Conservation (phyloP, 2,888 invertebrate species). For the Rugalucina vietnamica region DNA sequence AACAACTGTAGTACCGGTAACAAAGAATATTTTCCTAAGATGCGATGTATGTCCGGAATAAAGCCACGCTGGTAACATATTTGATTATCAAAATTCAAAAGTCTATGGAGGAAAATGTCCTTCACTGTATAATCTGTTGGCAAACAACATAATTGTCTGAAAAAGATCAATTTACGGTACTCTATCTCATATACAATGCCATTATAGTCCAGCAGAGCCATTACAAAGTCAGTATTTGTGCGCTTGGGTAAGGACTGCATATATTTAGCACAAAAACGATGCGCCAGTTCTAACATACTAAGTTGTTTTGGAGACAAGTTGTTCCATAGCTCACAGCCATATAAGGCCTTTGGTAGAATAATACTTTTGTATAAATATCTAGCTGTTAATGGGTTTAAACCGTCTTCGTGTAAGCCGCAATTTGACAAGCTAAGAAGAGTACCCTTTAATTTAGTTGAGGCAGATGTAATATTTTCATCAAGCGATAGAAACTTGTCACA, state of each 20-base stretch:
- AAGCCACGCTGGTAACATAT: neutral
- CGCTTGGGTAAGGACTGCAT: neutral
- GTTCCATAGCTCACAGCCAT: conserved; percentile 13
- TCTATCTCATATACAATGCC: neutral
- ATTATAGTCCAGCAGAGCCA: neutral
- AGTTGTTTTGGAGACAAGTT: neutral
- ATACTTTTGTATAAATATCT: neutral
- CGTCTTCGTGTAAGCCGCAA: no score
- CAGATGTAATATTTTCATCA: neutral
- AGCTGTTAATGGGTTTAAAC: neutral
- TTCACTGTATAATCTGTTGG: neutral
- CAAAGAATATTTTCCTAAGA: neutral
- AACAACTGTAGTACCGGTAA: no score
- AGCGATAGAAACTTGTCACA: no score
- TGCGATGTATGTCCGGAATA: neutral
- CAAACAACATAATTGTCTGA: neutral
- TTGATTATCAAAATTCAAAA: neutral
- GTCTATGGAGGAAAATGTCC: neutral
- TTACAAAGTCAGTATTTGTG: neutral
- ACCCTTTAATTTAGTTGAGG: neutral
- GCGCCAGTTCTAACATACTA: neutral
- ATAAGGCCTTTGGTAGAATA: neutral
- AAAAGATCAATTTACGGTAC: neutral
- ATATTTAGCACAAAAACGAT: neutral
- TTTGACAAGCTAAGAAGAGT: neutral